These are phyloP conservation scores for Megalopta genalis DNA, from an alignment of 1,140 invertebrate species.

Conservation along the genomic window DNA sequence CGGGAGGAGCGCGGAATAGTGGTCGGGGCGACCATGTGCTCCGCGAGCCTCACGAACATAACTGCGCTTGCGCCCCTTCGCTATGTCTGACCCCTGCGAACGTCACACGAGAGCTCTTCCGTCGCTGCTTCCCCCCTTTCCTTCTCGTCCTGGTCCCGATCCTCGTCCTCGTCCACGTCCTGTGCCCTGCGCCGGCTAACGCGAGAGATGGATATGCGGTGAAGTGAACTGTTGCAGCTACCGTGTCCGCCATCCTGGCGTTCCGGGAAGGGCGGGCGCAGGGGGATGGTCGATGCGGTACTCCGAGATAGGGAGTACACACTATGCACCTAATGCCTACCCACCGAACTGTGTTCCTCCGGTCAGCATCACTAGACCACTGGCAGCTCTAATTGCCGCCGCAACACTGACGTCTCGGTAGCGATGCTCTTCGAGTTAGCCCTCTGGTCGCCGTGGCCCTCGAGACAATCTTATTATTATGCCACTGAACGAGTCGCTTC, in stretches of 20 bases:
- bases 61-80: slow-evolving; percentile 75
- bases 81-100: slow-evolving; percentile 72
- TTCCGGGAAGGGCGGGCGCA: background rate
- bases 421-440: too few relatives aligned
- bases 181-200: slow-evolving; percentile 18
- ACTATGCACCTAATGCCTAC: background rate
- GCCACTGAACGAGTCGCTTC: too few relatives aligned
- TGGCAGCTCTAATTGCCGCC: too few relatives aligned
- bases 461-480: too few relatives aligned
- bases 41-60: slow-evolving; percentile 69
- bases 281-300: background rate
- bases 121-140: slow-evolving; percentile 36
- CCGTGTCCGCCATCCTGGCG: slow-evolving; percentile 47
- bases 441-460: too few relatives aligned
- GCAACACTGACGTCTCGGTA: too few relatives aligned
- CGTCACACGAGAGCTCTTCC: slow-evolving; percentile 57
- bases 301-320: background rate
- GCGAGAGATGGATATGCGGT: slow-evolving; percentile 66
- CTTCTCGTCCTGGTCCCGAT: slow-evolving; percentile 2
- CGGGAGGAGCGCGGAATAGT: slow-evolving; percentile 62
- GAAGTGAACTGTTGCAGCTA: slow-evolving; percentile 67
- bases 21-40: slow-evolving; percentile 75
- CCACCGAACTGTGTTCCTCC: too few relatives aligned
- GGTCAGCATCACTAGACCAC: too few relatives aligned
- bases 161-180: background rate